Conservation (phyloP, 2,113 vertebrate genomes). For the Pampusana beccarii region DNA sequence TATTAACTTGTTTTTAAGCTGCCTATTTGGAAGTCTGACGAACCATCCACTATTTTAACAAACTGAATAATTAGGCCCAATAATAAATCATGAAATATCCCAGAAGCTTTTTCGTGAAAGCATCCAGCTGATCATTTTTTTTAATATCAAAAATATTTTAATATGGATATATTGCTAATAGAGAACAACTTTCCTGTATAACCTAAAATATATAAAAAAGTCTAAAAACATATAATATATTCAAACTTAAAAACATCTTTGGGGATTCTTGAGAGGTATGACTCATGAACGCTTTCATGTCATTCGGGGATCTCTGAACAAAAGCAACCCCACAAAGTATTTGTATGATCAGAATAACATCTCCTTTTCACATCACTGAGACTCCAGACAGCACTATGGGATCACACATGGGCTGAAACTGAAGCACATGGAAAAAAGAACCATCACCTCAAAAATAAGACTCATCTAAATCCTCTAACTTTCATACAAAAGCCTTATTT, state of each 20-base stretch:
- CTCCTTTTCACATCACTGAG: background rate
- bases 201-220: background rate
- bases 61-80: background rate
- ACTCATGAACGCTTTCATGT: background rate
- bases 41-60: background rate
- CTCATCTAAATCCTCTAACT: background rate
- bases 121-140: background rate
- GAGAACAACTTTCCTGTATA: background rate
- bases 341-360: background rate
- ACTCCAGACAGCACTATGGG: background rate
- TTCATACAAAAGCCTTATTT: background rate
- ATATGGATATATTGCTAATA: background rate
- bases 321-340: background rate
- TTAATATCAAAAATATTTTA: background rate
- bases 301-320: background rate
- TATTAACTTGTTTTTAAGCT: background rate
- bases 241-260: background rate
- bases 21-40: background rate
- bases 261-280: background rate
- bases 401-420: rapidly evolving
- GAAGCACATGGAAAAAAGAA: background rate
- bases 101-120: background rate
- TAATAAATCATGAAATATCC: background rate
- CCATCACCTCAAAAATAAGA: background rate
- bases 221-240: too few species aligned